Evolutionary conservation across 2,113 vertebrate genomes (phyloP), one percentile per base, ranked within the genome.

Genomic region (Anser brachyrhynchus): DNA sequence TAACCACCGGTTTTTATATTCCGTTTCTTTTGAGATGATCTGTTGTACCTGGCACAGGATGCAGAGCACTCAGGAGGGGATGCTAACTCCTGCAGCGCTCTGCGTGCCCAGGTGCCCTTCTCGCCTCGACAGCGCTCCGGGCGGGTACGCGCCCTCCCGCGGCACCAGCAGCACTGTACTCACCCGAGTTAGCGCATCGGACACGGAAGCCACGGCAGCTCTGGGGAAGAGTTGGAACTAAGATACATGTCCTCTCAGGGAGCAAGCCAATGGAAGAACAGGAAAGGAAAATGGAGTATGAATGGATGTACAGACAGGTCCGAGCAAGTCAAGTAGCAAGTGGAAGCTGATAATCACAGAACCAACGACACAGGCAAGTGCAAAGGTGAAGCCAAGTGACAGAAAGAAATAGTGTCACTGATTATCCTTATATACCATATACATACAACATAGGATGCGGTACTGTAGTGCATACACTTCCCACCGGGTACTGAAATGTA

Each of bases 401-500:
- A 86, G 41, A 51, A 55, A 25, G 43, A 31, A 35, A 29, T 14
- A 4, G 2, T 8, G 58, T 51, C 49, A 25, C 43, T 28, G 2
- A 6, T 33, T 3, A 9, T 46, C 78, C 21, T 28, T 10, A 31
- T 3, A 18, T 31, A 26, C 23, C 67, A 51, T 18, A 35, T 6
- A 70, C 16, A 35, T 9, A n/a, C 25, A 26, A 26, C 10, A 35
- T 19, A 70, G 6, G 46, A 26, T 19, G 46, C 44, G n/a, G 44
- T n/a, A 3, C 35, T 13, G 37, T 1, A 33, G 46, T 1, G 23
- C 8, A 1, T 8, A 10, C 10, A 5, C 76, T 61, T 58, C 57
- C 67, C 84, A 73, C 52, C 78, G 57, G 66, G n/a, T 9, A 70
- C 70, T 3, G 3, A n/a, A 49, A 22, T 10, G 41, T 23, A 10